These are phyloP conservation scores for Oreotrochilus melanogaster DNA, from an alignment of 2,113 vertebrate species.

Conservation along the genomic window DNA sequence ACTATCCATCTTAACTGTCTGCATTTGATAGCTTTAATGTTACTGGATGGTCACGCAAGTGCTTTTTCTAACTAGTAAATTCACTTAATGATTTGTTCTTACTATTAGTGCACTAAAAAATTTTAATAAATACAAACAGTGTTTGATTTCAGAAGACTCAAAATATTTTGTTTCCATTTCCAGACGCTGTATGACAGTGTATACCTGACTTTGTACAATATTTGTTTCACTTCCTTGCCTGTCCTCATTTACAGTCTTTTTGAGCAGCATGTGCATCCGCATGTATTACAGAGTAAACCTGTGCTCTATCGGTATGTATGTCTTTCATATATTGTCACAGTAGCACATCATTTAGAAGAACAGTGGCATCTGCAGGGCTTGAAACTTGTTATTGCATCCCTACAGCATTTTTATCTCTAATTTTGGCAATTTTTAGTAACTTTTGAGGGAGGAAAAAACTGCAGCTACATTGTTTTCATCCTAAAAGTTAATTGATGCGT, in stretches of 20 bases:
- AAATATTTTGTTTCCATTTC: slow-evolving; percentile 62
- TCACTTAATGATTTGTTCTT: fast-evolving
- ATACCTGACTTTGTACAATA: slow-evolving; percentile 99
- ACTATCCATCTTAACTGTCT: neutral
- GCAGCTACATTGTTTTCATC: neutral
- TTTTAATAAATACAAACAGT: neutral
- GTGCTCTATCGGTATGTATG: slow-evolving; percentile 89
- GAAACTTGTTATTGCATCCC: neutral
- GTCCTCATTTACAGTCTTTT: slow-evolving; percentile 97
- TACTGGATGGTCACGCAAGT: neutral
- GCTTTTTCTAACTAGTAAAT: neutral
- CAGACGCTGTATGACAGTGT: slow-evolving; percentile 99
- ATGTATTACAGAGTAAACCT: slow-evolving; percentile 92
- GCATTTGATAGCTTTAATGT: neutral
- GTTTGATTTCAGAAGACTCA: neutral
- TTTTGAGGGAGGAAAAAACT: neutral
- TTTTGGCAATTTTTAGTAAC: neutral
- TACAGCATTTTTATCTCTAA: neutral
- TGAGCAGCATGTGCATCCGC: slow-evolving; percentile 96
- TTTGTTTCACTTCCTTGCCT: slow-evolving; percentile 99
- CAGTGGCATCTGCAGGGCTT: neutral
- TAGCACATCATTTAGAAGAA: fast-evolving
- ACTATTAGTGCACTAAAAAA: neutral
- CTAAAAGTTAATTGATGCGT: neutral
- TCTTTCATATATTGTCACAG: fast-evolving